Conservation (phyloP, 2,113 vertebrate genomes). For the Lipophrys pholis region DNA sequence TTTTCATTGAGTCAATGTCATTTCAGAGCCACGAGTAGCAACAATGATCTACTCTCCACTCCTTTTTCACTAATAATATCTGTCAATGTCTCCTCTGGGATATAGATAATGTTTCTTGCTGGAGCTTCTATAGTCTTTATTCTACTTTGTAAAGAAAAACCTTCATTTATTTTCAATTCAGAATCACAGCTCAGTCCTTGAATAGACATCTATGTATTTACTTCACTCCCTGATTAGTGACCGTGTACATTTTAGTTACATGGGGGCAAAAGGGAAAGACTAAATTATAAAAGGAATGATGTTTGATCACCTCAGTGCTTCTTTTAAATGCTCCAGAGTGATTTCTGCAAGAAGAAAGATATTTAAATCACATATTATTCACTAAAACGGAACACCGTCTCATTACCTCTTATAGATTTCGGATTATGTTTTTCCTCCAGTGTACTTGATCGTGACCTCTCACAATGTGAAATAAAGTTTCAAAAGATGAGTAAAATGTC, state of each 20-base stretch:
- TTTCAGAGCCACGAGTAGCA: conserved; percentile 1
- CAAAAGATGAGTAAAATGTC: conserved; percentile 18
- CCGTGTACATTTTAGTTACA: conserved; percentile 21
- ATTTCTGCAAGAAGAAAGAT: conserved; percentile 18
- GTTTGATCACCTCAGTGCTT: conserved; percentile 46
- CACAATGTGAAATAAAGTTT: neutral
- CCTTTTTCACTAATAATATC: neutral
- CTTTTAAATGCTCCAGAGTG: conserved; percentile 7
- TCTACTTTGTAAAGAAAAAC: neutral
- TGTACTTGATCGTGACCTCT: neutral
- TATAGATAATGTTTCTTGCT: neutral
- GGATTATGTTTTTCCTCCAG: conserved; percentile 13
- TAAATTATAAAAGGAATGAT: conserved; percentile 29
- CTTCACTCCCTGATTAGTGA: neutral
- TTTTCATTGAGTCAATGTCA: conserved; percentile 3
- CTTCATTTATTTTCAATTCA: conserved; percentile 20
- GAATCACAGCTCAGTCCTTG: neutral
- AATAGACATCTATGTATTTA: neutral
- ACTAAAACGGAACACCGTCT: neutral
- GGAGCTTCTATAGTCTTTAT: neutral
- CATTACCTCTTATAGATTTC: conserved; percentile 14
- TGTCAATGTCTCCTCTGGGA: neutral
- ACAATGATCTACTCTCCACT: neutral
- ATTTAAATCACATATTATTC: conserved; percentile 8
- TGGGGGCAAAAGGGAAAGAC: conserved; percentile 1